Evolutionary conservation across 2,888 invertebrate species (phyloP).

Genomic region (Rhyacophila evoluta): DNA sequence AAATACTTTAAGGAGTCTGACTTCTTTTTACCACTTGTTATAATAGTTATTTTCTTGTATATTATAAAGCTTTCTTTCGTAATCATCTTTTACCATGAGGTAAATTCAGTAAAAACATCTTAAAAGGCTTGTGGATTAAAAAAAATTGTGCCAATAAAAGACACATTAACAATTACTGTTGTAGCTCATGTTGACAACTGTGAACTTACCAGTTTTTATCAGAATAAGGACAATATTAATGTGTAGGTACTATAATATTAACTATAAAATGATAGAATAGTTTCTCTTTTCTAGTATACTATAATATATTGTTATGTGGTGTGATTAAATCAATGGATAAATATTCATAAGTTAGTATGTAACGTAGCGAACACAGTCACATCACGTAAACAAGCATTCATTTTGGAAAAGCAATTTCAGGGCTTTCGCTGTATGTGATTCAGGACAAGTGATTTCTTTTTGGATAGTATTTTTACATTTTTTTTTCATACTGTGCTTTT

Average conservation of each 20-base stretch:
- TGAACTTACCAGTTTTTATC: conserved; percentile 22
- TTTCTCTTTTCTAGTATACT: background rate
- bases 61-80: no score
- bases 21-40: no score
- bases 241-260: background rate
- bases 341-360: conserved; percentile 33
- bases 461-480: conserved; percentile 28
- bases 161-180: background rate
- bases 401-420: background rate
- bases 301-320: conserved; percentile 28
- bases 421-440: background rate
- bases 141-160: background rate
- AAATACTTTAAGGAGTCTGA: background rate
- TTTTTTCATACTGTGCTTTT: no score
- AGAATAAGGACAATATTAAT: conserved; percentile 16
- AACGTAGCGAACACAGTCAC: background rate
- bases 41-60: no score
- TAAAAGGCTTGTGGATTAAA: background rate
- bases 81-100: no score
- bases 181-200: background rate
- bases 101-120: background rate
- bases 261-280: background rate
- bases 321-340: conserved; percentile 50
- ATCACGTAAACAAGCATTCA: background rate
- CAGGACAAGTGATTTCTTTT: background rate